Evolutionary conservation across 2,113 vertebrate genomes (phyloP), one percentile per base, ranked within the genome.

Genomic region (Cinclus cinclus): DNA sequence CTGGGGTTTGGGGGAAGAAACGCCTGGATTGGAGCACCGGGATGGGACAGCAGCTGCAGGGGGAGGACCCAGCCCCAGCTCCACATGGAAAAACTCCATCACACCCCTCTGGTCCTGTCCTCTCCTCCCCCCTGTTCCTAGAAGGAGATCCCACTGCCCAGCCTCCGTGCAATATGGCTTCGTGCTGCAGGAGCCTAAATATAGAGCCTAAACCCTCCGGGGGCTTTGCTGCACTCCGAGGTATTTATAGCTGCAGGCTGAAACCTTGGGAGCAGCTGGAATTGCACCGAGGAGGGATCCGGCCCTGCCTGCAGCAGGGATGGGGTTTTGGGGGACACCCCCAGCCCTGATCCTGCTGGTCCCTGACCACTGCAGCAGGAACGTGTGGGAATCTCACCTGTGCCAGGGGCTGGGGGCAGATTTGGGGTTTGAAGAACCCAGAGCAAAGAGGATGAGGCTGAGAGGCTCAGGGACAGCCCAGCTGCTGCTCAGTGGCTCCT

Each of bases 221-320:
- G 92, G 94, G 83, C 82, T 93, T 35, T n/a, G 92, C 88, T 69
- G 90, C 67, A 76, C 55, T 76, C 49, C 0, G 10, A 90, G 94
- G 50, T 97, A 96, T 97, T 96, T 96, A 90, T 97, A 96, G 79
- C 92, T 47, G 47, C 67, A 50, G 80, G 37, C 53, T 19, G 47
- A 3, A 11, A 9, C 22, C 8, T 2, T 11, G 65, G 90, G 85
- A 94, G 92, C 39, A 46, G 94, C 88, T 94, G 94, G 91, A 93
- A 86, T 73, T 22, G 82, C 33, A 1, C n/a, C 0, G 3, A 53
- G 64, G n/a, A 35, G 41, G 78, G 88, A 70, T 14, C 31, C 0
- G 0, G 25, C 22, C 65, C 5, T 11, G 56, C 30, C 46, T 19
- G n/a, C 41, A 16, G 74, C 56, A 5, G 28, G 28, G 46, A 5